Base-by-base conservation (phyloP, 53 echinoderm and acorn worm species). In the Crossaster papposus region DNA sequence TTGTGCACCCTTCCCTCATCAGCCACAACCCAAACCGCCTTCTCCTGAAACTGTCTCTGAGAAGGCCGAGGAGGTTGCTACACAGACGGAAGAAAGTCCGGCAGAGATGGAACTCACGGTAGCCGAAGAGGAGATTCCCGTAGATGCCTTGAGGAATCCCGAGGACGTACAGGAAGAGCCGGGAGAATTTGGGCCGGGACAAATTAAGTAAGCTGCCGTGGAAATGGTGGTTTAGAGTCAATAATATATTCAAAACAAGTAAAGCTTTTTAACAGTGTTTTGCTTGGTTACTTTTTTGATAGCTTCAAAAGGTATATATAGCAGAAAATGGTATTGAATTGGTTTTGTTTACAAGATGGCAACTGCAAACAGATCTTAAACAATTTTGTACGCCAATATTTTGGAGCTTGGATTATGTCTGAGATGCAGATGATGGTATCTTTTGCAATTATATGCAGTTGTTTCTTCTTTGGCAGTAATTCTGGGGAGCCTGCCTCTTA, bases 31-130 rank as follows among this genome's bases (percentile, higher is more conserved):
- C 72, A 36, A 65, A 37, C 36, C 64, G 44, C 85, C 78, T 1
- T 51, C 90, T n/a, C 88, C 87, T 34, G 89, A 89, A 13, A 81
- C 90, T 30, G 36, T 28, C 50, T 68, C 71, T 3, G 77, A 75
- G 26, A 52, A 72, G 23, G 81, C 35, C 29, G 65, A 31, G 15
- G 77, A 89, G 71, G 52, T 65, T 23, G 54, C 65, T 33, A 34
- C 38, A 23, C 29, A 23, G 68, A 54, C 55, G 17, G 88, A 81
- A 9, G 65, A 77, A 17, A 76, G 29, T 44, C 81, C 55, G 8
- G 54, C 14, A 18, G 73, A 74, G 73, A 28, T 72, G 72, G 30
- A n/a, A 64, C 80, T 75, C 31, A 29, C 36, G 51, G 88, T 70
- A 29, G n/a, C 64, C 68, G 72, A 80, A 70, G 81, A 80, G 54